Conservation (phyloP, 2,888 invertebrate species). For the Tetrapedia diversipes region DNA sequence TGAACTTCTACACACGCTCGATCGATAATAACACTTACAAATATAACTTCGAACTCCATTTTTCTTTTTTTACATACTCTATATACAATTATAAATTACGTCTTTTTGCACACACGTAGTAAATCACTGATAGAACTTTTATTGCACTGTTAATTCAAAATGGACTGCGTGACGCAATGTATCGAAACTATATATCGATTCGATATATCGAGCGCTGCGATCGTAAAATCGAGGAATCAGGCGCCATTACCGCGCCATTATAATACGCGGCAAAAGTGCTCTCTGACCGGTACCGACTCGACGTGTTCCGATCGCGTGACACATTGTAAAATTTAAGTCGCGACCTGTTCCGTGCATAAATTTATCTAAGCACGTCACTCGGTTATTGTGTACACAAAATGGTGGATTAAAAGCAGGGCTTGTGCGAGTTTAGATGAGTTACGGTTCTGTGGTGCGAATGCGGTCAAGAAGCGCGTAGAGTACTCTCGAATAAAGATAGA, state of each 20-base stretch:
- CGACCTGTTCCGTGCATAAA: slow-evolving; percentile 30
- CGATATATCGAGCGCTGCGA: slow-evolving; percentile 11
- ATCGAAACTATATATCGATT: no score
- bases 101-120: no score
- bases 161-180: no score
- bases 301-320: slow-evolving; percentile 29
- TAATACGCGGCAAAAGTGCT: slow-evolving; percentile 4
- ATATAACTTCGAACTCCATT: background rate
- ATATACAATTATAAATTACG: no score
- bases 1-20: background rate
- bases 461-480: slow-evolving; percentile 4
- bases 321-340: slow-evolving; percentile 27
- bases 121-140: no score
- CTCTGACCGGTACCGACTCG: slow-evolving; percentile 6
- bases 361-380: slow-evolving; percentile 17
- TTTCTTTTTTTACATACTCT: background rate
- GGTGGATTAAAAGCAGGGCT: background rate
- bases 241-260: slow-evolving; percentile 10
- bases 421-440: background rate
- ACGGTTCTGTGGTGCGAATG: background rate
- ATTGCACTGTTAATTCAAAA: no score
- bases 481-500: background rate
- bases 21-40: slow-evolving; percentile 32
- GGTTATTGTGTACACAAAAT: background rate
- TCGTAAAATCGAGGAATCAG: background rate